Base-by-base conservation (phyloP, 1,140 invertebrate species). In the Philopotamus ludificatus region DNA sequence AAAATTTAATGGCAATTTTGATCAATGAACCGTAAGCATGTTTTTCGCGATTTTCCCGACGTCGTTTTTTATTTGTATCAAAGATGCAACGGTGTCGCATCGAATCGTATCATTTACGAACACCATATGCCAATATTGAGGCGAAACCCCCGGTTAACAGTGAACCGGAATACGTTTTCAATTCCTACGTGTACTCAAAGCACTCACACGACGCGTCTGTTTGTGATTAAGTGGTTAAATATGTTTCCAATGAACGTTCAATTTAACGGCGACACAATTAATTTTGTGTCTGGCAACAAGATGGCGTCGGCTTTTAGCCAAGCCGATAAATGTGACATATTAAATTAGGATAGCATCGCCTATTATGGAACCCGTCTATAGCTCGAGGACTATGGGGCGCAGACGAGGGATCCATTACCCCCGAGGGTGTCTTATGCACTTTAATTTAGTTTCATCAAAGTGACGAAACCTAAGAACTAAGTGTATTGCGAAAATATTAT, bases 331-430 rank as follows among this genome's bases (percentile, higher is more conserved):
- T 26, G 21, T 26, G 20, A 57, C 15, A 57, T 57, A 28, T 57
- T 57, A n/a, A 57, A 57, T 57, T 57, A 57, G 8, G 21, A 57
- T 57, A 15, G 15, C 23, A 28, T 25, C 53, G 18, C 53, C 34
- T 8, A 57, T 57, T 57, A 57, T 12, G 28, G 4, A 34, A 12
- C 12, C 28, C 12, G 4, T 7, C 28, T 12, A 34, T 7, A 12
- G 28, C 28, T 7, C 28, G 12, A 34, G 12, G 28, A 34, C 4
- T 12, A 34, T 34, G 28, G 12, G 12, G 4, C 28, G 28, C 12
- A 34, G 28, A 34, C 28, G 28, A 34, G 12, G n/a, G 28, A 34
- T 34, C 28, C 28, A 34, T 34, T 34, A 34, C 28, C 28, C 28
- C n/a, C n/a, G 4, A 34, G 12, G 28, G 28, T 34, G 28, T 34